Conservation (phyloP, 2,888 invertebrate species). For the Electrophaes corylata region DNA sequence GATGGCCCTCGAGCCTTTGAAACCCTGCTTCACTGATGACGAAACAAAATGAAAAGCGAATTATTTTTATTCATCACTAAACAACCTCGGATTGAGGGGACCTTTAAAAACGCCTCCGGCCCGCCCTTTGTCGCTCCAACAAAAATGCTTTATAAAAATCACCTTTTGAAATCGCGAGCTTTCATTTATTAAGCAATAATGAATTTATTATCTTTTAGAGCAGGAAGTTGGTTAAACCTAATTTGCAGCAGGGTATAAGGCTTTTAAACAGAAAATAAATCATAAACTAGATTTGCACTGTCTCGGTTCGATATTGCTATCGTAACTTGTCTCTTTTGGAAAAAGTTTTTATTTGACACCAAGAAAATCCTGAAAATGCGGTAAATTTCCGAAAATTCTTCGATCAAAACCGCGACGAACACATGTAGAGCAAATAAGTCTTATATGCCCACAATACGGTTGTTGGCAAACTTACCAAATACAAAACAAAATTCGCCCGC, state of each 20-base stretch:
- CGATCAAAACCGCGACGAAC: constrained; percentile 1
- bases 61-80: constrained; percentile 74
- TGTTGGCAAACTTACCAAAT: constrained; percentile 29
- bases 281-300: not conserved
- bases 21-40: constrained; percentile 65
- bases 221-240: not conserved
- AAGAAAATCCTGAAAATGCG: constrained; percentile 1
- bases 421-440: constrained; percentile 20
- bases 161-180: constrained; percentile 50
- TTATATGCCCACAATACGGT: constrained; percentile 18
- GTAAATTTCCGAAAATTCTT: not conserved
- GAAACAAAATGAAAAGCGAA: constrained; percentile 73
- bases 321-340: not conserved
- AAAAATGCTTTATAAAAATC: constrained; percentile 61
- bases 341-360: not conserved
- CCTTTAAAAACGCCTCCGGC: constrained; percentile 54
- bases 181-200: constrained; percentile 32
- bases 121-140: constrained; percentile 59
- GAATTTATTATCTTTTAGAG: constrained; percentile 36
- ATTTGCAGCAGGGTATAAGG: not conserved
- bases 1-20: constrained; percentile 74
- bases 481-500: constrained; percentile 35
- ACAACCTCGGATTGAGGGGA: constrained; percentile 56
- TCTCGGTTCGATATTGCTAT: not conserved
- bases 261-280: not conserved